Conservation (phyloP, 2,888 invertebrate species). For the Ferrisia virgata region DNA sequence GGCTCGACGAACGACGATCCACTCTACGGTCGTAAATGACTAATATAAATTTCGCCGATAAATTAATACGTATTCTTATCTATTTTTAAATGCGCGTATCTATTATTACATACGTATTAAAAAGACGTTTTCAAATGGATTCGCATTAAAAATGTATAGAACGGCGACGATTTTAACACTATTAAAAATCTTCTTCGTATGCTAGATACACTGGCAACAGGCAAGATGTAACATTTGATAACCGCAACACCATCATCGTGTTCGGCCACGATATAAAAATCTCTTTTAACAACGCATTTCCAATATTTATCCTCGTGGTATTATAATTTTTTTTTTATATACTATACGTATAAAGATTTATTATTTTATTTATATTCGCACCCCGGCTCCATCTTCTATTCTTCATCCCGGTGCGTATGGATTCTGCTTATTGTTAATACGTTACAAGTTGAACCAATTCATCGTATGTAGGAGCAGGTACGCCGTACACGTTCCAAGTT, state of each 20-base stretch:
- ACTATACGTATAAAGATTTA: background rate
- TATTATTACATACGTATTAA: background rate
- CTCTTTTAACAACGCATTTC: background rate
- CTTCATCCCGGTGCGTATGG: background rate
- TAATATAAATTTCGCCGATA: background rate
- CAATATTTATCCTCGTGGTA: background rate
- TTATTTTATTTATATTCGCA: background rate
- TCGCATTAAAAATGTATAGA: background rate
- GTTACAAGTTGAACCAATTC: background rate
- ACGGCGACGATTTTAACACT: background rate
- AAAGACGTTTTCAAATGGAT: conserved; percentile 9
- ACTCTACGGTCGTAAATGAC: background rate
- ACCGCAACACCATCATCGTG: background rate
- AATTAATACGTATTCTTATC: background rate
- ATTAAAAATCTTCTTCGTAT: background rate
- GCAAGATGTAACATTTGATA: background rate
- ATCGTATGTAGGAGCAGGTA: background rate
- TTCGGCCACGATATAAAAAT: background rate
- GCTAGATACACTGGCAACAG: background rate
- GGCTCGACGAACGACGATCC: background rate
- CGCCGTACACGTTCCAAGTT: background rate
- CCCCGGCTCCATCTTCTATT: background rate
- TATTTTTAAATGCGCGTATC: background rate
- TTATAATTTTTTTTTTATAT: conserved; percentile 15
- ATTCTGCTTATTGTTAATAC: too few species aligned